Evolutionary conservation across 2,888 invertebrate genomes (phyloP).

Genomic region (Chrysina gloriosa): DNA sequence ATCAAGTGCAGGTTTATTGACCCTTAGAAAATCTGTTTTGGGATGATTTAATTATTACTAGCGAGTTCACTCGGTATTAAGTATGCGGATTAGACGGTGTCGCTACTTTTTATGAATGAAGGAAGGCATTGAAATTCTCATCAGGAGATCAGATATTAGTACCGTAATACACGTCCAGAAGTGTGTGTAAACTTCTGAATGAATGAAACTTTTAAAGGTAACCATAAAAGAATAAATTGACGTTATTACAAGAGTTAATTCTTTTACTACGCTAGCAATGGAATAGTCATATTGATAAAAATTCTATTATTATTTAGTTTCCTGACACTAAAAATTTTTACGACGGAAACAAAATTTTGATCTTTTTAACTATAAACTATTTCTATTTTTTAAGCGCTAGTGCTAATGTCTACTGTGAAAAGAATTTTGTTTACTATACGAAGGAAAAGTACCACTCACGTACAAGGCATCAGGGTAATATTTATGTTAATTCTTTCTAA

Average conservation of each 20-base stretch:
- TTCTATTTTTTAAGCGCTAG: too few species aligned
- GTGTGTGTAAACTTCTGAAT: background rate
- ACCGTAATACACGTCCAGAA: background rate
- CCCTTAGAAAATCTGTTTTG: background rate
- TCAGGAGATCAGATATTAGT: conserved; percentile 8
- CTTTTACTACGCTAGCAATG: background rate
- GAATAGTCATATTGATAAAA: background rate
- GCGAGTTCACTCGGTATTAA: background rate
- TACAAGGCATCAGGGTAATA: too few species aligned
- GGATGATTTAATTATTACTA: background rate
- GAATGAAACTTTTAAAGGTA: background rate
- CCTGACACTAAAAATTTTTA: background rate
- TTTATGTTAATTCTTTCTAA: too few species aligned
- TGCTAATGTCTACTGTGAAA: too few species aligned
- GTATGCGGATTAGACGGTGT: background rate
- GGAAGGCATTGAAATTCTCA: conserved; percentile 3
- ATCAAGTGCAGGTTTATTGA: background rate
- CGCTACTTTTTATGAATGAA: conserved; percentile 11
- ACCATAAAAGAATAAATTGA: background rate
- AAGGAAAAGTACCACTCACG: too few species aligned
- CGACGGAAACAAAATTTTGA: background rate
- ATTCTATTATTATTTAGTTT: background rate
- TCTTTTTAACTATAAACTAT: too few species aligned
- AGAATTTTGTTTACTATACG: too few species aligned
- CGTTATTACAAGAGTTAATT: background rate